Conservation (phyloP, 2,113 vertebrate species). For the Sus scrofa region DNA sequence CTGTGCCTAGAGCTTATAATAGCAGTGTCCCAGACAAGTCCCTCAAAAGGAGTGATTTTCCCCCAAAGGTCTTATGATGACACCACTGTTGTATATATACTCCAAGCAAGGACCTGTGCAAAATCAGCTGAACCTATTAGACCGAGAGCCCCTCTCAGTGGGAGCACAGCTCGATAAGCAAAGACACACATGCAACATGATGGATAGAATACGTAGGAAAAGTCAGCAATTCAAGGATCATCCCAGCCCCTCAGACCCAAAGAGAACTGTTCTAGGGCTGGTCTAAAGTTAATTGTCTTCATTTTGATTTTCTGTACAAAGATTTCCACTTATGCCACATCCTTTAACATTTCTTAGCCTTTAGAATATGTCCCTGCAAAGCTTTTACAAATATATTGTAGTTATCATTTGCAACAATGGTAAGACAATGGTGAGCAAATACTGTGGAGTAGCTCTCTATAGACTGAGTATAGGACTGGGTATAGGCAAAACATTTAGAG, state of each 20-base stretch:
- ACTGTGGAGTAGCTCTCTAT: neutral
- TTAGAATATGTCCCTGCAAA: neutral
- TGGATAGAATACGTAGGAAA: neutral
- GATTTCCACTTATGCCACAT: neutral
- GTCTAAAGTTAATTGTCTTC: neutral
- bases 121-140: neutral
- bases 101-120: neutral
- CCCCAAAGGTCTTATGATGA: neutral
- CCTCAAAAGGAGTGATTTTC: neutral
- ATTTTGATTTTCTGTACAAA: neutral
- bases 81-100: neutral
- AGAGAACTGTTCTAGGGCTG: neutral
- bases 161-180: neutral
- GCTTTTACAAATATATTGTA: neutral
- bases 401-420: neutral
- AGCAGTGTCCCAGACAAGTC: neutral
- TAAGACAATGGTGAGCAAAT: neutral
- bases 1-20: neutral
- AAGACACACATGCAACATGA: rapidly evolving
- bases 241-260: neutral
- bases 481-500: neutral
- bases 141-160: rapidly evolving
- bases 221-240: neutral
- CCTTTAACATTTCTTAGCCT: neutral
- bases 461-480: neutral